Conservation (phyloP, 92 coral and sea anemone genomes). For the Actinostola sp. region DNA sequence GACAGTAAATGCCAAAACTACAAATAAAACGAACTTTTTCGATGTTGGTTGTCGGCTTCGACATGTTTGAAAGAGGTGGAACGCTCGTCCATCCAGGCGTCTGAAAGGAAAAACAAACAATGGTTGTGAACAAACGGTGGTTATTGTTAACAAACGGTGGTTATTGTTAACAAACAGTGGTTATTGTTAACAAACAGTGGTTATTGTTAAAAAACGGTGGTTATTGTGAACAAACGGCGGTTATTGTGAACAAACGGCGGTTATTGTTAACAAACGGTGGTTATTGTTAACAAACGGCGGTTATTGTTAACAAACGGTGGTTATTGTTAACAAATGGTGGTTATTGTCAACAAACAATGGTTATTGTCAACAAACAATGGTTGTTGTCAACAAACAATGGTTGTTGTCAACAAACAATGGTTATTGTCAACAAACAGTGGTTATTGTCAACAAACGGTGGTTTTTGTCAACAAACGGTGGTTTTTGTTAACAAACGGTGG, state of each 20-base stretch:
- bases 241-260: neutral
- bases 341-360: neutral
- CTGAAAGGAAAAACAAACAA: slow-evolving; percentile 23
- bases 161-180: neutral
- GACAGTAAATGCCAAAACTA: slow-evolving; percentile 78
- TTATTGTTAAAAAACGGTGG: neutral
- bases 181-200: neutral
- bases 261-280: too few relatives aligned
- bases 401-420: neutral
- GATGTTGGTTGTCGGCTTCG: slow-evolving; percentile 64
- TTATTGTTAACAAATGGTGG: neutral
- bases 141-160: neutral
- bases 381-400: neutral
- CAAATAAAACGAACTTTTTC: slow-evolving; percentile 83
- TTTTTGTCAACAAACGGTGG: neutral
- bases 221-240: neutral
- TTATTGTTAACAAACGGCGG: neutral
- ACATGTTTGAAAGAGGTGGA: slow-evolving; percentile 59
- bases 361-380: neutral
- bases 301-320: neutral
- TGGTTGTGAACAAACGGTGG: neutral
- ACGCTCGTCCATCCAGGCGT: slow-evolving; percentile 34
- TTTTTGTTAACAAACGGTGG: neutral
- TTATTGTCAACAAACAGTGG: neutral
- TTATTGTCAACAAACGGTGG: neutral